Evolutionary conservation across 2,797 vertebrate genomes (phyloP).

Genomic region (Falco berigora): DNA sequence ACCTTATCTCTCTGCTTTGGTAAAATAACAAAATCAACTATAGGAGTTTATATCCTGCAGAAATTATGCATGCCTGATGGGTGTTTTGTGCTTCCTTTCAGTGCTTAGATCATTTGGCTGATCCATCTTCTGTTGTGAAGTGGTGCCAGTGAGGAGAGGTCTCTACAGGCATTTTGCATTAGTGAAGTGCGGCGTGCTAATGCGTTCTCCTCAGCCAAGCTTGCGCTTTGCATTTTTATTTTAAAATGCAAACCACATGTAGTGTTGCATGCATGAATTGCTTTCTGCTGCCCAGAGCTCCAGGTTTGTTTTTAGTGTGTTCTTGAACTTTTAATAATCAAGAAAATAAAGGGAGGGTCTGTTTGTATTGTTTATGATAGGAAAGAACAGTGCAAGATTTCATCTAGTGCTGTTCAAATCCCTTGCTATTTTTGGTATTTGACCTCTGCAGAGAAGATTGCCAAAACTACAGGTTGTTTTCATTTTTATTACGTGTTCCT

Average conservation of each 20-base stretch:
- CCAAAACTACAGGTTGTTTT: constrained; percentile 36
- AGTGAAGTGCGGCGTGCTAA: not conserved
- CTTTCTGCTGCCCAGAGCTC: not conserved
- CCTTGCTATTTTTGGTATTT: constrained; percentile 48
- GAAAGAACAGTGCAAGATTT: constrained; percentile 21
- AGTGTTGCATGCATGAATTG: not conserved
- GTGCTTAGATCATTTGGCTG: not conserved
- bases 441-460: not conserved
- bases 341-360: constrained; percentile 33
- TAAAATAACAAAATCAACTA: not conserved
- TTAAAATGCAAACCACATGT: not conserved
- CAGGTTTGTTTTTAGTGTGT: not conserved
- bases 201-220: not conserved
- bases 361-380: constrained; percentile 6
- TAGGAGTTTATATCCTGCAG: not conserved
- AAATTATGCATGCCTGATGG: not conserved
- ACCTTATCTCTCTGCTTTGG: not conserved
- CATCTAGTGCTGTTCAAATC: constrained; percentile 11
- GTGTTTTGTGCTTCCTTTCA: not conserved
- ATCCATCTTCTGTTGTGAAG: not conserved
- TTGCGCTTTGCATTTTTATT: not conserved
- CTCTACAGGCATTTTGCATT: not conserved
- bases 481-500: not conserved
- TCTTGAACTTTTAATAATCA: not conserved
- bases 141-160: not conserved